Evolutionary conservation across 2,113 vertebrate species (phyloP).

Genomic region (Laticauda laticaudata): DNA sequence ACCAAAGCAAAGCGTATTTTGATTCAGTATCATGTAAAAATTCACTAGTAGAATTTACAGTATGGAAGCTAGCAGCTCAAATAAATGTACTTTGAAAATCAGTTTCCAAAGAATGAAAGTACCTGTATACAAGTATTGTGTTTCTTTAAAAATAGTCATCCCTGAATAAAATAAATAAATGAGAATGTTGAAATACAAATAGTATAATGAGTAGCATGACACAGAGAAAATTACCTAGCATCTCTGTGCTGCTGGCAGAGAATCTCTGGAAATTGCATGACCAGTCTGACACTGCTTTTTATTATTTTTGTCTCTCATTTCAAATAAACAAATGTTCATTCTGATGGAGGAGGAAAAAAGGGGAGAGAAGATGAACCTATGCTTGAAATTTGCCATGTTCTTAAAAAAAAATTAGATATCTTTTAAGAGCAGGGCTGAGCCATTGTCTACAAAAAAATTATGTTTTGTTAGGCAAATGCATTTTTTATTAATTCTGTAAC

Average conservation of each 20-base stretch:
- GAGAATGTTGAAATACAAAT: constrained; percentile 67
- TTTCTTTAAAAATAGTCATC: neutral
- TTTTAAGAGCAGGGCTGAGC: constrained; percentile 1
- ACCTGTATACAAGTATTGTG: constrained; percentile 53
- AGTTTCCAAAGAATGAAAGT: constrained; percentile 10
- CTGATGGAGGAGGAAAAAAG: neutral
- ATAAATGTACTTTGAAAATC: constrained; percentile 45
- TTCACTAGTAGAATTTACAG: neutral
- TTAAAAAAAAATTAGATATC: neutral
- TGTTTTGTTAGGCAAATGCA: constrained; percentile 17
- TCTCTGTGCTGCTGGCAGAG: neutral
- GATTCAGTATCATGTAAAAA: neutral
- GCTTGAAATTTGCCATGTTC: neutral
- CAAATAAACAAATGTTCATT: neutral
- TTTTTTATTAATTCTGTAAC: neutral
- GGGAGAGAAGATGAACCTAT: neutral
- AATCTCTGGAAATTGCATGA: constrained; percentile 20
- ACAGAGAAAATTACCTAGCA: constrained; percentile 26
- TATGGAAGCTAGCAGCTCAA: neutral
- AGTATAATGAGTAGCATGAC: constrained; percentile 56
- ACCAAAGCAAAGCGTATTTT: neutral
- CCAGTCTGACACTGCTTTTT: constrained; percentile 16
- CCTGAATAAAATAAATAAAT: constrained; percentile 49
- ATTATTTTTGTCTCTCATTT: neutral
- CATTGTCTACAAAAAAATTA: neutral